These are phyloP conservation scores for Stratiomys singularior DNA, from an alignment of 2,888 invertebrate genomes.

Conservation along the genomic window DNA sequence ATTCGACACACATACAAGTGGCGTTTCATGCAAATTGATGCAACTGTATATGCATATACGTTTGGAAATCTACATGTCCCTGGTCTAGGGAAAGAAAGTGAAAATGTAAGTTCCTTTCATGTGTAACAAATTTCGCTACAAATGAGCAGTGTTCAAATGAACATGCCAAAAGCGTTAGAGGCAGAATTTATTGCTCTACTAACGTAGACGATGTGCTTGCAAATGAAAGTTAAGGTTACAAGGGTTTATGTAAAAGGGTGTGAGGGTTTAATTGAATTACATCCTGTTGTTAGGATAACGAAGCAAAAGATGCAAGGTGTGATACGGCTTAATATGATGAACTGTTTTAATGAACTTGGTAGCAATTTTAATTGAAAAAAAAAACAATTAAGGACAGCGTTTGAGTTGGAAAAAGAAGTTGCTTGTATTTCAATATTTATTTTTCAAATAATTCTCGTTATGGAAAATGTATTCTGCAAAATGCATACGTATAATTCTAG, in stretches of 20 bases:
- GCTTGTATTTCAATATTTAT: no score
- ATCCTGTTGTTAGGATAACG: background rate
- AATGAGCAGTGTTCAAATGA: conserved; percentile 13
- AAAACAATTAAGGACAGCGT: no score
- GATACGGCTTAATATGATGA: background rate
- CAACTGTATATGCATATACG: background rate
- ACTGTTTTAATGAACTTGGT: background rate
- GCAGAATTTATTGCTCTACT: background rate
- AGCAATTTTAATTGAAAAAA: background rate
- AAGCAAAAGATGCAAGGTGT: background rate
- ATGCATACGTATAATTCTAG: no score
- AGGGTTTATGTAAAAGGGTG: background rate
- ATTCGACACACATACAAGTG: background rate
- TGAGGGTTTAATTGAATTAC: background rate
- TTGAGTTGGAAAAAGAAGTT: no score
- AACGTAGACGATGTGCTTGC: no score
- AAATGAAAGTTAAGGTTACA: background rate
- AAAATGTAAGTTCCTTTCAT: background rate
- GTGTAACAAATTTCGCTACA: conserved; percentile 7
- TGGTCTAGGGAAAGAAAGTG: no score
- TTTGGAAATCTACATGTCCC: background rate
- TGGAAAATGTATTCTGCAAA: no score
- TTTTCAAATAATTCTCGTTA: no score
- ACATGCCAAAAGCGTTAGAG: background rate
- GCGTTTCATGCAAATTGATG: background rate